These are phyloP conservation scores for Numenius arquata DNA, from an alignment of 2,113 vertebrate species.

Conservation along the genomic window DNA sequence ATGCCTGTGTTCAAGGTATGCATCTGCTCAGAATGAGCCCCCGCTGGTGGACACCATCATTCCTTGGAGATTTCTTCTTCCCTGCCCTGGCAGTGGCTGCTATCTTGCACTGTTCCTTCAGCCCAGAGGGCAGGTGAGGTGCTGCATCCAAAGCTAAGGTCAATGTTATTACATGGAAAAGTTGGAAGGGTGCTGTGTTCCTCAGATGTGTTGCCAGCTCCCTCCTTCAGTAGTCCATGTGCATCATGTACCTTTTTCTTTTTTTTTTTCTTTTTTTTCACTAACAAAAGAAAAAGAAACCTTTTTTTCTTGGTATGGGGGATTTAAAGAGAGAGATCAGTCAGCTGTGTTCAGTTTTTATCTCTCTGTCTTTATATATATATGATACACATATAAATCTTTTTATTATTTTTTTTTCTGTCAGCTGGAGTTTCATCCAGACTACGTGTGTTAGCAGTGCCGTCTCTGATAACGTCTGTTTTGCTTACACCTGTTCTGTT, in stretches of 20 bases:
- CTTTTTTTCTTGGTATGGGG: conserved; percentile 2
- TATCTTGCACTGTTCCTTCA: conserved; percentile 57
- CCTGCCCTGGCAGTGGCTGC: conserved; percentile 59
- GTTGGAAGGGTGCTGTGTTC: conserved; percentile 74
- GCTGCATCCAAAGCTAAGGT: conserved; percentile 50
- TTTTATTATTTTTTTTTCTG: neutral
- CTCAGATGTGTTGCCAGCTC: conserved; percentile 75
- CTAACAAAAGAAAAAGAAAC: neutral
- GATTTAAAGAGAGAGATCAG: neutral
- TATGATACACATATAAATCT: neutral
- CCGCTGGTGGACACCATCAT: conserved; percentile 5
- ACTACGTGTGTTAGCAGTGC: neutral
- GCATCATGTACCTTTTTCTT: conserved; percentile 29
- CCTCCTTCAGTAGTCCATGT: conserved; percentile 76
- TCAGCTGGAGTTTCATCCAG: conserved; percentile 18
- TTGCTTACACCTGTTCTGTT: conserved; percentile 32
- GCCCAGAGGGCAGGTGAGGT: conserved; percentile 56
- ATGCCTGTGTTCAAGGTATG: conserved; percentile 54
- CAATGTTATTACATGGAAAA: conserved; percentile 43
- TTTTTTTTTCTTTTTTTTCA: neutral
- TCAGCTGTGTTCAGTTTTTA: neutral
- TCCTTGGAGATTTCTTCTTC: conserved; percentile 58
- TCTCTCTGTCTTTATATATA: conserved; percentile 25
- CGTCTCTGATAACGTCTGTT: conserved; percentile 1
- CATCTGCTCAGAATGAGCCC: conserved; percentile 53